phyloP scores from a whole-genome alignment of 2,113 vertebrate species.

The Marcusenius ussheri region DNA sequence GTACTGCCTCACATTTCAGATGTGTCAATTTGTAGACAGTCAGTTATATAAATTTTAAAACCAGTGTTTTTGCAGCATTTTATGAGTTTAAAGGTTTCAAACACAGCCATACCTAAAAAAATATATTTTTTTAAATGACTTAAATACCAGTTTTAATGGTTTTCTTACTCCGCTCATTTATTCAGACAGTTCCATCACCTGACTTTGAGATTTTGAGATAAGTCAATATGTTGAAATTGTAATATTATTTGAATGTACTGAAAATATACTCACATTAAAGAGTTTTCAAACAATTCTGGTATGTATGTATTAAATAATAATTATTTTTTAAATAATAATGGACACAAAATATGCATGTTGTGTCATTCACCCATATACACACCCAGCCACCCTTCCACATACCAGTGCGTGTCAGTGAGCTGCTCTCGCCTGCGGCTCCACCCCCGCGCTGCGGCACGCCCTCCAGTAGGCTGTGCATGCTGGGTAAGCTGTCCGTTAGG shows the following conservation, averaged over 20 bases:
- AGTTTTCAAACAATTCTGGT: background rate
- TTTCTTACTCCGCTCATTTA: background rate
- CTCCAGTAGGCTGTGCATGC: constrained; percentile 90
- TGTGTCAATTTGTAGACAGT: background rate
- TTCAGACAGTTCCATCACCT: background rate
- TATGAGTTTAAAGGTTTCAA: background rate
- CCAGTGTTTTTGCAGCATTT: background rate
- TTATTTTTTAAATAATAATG: no score
- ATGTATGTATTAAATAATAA: no score
- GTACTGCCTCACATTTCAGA: background rate
- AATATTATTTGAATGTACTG: no score
- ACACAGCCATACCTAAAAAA: background rate
- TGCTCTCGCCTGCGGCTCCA: constrained; percentile 69
- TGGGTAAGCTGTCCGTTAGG: constrained; percentile 91
- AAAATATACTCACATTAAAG: background rate
- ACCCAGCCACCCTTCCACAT: background rate
- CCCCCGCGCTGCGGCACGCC: constrained; percentile 80
- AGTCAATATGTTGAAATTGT: no score
- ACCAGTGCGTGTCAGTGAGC: constrained; percentile 89
- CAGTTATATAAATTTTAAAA: background rate
- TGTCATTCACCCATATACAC: background rate
- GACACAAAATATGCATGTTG: background rate
- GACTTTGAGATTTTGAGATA: background rate
- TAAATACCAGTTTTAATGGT: background rate
- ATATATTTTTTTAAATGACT: no score